A percentile compares a stretch with the other conserved stretches of the same genome.
Conservation (phyloP, 2,888 invertebrate genomes). For the Temnothorax rugatulus region DNA sequence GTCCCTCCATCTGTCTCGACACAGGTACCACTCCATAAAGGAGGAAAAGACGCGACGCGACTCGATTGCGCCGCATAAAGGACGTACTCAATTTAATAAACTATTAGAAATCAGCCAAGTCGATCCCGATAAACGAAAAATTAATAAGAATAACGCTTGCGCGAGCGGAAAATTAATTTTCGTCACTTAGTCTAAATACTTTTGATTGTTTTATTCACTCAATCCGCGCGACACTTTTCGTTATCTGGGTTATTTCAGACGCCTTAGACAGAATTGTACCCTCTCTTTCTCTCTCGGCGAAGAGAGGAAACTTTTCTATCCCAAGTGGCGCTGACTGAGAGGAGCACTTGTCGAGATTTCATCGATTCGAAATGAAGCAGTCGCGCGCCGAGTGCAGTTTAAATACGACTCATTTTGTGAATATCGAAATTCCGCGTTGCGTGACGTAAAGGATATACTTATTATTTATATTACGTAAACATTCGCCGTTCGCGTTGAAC, state of each 20-base stretch:
- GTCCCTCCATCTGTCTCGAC: conserved; percentile 19
- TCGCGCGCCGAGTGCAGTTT: conserved; percentile 29
- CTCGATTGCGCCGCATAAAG: conserved; percentile 4
- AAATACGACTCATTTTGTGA: conserved; percentile 34
- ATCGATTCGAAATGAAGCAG: conserved; percentile 46
- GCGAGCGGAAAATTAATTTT: neutral
- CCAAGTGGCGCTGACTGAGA: conserved; percentile 7
- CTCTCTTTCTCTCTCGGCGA: neutral
- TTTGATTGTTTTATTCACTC: neutral
- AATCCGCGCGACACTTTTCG: neutral
- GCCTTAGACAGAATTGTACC: neutral
- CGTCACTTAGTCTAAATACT: neutral
- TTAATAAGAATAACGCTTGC: neutral
- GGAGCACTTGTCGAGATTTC: conserved; percentile 34
- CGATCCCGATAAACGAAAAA: neutral
- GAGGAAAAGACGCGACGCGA: neutral
- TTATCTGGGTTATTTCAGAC: conserved; percentile 12
- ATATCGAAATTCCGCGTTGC: conserved; percentile 50
- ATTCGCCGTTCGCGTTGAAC: conserved; percentile 32
- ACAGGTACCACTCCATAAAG: conserved; percentile 17
- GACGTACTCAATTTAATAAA: conserved; percentile 23
- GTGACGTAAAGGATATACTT: conserved; percentile 27
- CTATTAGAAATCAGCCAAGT: neutral
- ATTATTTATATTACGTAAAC: conserved; percentile 1
- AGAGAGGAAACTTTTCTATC: conserved; percentile 33